A percentile compares a stretch with the other conserved stretches of the same genome.
phyloP scores from a whole-genome alignment of 2,888 invertebrate species.

The Julus scanicus region DNA sequence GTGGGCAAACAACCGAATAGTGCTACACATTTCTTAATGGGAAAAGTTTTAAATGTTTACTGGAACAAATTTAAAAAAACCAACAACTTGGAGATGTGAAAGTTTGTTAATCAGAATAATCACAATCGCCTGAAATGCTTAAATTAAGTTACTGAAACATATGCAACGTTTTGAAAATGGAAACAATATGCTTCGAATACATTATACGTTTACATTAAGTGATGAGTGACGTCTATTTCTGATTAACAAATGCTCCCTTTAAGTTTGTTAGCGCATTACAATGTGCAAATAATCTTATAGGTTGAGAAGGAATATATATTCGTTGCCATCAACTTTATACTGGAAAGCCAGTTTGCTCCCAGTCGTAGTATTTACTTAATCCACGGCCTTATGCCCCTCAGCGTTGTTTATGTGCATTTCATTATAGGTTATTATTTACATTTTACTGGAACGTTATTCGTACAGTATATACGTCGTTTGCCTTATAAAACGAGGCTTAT shows the following conservation, averaged over 20 bases:
- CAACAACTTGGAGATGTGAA: too few species aligned
- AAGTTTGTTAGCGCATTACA: not conserved
- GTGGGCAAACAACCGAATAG: too few species aligned
- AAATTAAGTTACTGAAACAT: too few species aligned
- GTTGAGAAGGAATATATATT: not conserved
- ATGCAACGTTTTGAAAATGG: not conserved
- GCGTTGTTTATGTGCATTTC: constrained; percentile 33
- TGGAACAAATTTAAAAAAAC: too few species aligned
- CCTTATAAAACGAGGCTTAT: constrained; percentile 18
- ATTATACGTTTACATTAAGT: too few species aligned
- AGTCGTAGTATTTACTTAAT: constrained; percentile 25
- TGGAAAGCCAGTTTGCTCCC: not conserved
- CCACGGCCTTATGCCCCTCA: constrained; percentile 31
- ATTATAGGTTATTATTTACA: constrained; percentile 33
- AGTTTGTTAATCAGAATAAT: too few species aligned
- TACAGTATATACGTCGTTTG: not conserved
- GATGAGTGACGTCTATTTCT: not conserved
- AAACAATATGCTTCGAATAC: too few species aligned
- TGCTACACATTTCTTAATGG: too few species aligned
- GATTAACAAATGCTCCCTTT: constrained; percentile 25
- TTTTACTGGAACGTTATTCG: constrained; percentile 16
- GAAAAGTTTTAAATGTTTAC: too few species aligned
- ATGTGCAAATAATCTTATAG: not conserved
- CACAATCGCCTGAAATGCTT: too few species aligned
- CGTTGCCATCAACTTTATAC: not conserved